Conservation (phyloP, 1,140 invertebrate species). For the Trichonephila clavata region DNA sequence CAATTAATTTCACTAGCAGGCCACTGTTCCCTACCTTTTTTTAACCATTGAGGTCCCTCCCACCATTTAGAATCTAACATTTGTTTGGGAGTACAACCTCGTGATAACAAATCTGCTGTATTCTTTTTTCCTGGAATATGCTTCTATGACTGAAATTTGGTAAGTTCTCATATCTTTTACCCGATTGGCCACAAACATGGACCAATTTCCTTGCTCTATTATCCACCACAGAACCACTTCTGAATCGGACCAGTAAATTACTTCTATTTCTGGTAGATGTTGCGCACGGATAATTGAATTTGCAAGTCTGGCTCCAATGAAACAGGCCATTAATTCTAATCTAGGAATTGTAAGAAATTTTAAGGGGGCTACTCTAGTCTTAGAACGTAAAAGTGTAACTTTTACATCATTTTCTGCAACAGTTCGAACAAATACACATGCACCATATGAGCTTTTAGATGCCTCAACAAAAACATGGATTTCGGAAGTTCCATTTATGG, state of each 20-base stretch:
- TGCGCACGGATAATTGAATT: not conserved
- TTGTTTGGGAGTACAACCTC: no score
- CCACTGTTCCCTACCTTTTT: no score
- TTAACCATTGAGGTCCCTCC: no score
- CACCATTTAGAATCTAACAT: no score
- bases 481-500: not conserved
- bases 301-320: conserved; percentile 13
- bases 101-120: no score
- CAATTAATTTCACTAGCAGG: not conserved
- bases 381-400: conserved; percentile 51
- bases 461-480: conserved; percentile 6
- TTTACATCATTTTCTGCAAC: conserved; percentile 23
- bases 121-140: no score
- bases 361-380: conserved; percentile 8
- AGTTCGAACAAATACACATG: not conserved
- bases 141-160: not conserved
- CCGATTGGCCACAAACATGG: not conserved
- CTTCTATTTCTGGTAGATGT: not conserved
- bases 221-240: conserved; percentile 6
- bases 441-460: not conserved
- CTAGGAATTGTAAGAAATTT: not conserved
- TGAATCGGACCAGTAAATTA: conserved; percentile 33
- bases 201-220: not conserved
- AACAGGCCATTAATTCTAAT: conserved; percentile 32
- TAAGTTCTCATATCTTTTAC: conserved; percentile 3